Base-by-base conservation (phyloP, 2,888 invertebrate species). In the Epiperipatus broadwayi region DNA sequence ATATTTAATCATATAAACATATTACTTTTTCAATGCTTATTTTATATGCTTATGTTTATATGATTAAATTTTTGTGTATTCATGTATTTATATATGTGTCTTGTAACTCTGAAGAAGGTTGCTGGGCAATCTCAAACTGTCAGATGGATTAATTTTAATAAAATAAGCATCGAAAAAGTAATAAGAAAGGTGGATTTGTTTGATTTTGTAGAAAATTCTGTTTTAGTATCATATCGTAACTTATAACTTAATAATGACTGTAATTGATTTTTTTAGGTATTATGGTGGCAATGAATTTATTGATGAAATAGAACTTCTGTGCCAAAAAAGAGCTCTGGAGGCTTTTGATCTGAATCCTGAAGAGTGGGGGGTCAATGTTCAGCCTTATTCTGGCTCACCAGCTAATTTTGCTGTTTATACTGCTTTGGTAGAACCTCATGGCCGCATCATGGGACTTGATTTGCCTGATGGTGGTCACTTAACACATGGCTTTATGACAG, bases 321-420 rank as follows among this genome's bases (percentile, higher is more conserved):
- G 85, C 39, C 89, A 89, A 58, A 72, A 78, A 51, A 70, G 95
- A 43, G 75, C 84, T 1, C 64, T 93, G 35, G 73, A 79, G 54
- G 75, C 83, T 1, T 95, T 76, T 57, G 71, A 69, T 46, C 64
- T 93, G 16, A 71, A 75, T 49, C 69, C 78, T 1, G 78, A 76
- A 40, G 69, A 83, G 57, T 95, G 95, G 95, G 93, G 93, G 35
- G 84, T 85, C 12, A 95, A 95, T 64, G 95, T 95, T 3, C 95
- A 95, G 57, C 85, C 93, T 1, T 85, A 89, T 54, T 93, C 91
- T 40, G 81, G 81, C 50, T 84, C 84, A 5, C 95, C 95, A 14
- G 93, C 91, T 2, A 95, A 95, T 64, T 78, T 95, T 59, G 91
- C 91, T 3, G 87, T 87, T 5, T 95, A 91, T 60, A 91, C 93